These are phyloP conservation scores for Tragelaphus strepsiceros DNA, from an alignment of 2,113 vertebrate genomes.

Conservation along the genomic window DNA sequence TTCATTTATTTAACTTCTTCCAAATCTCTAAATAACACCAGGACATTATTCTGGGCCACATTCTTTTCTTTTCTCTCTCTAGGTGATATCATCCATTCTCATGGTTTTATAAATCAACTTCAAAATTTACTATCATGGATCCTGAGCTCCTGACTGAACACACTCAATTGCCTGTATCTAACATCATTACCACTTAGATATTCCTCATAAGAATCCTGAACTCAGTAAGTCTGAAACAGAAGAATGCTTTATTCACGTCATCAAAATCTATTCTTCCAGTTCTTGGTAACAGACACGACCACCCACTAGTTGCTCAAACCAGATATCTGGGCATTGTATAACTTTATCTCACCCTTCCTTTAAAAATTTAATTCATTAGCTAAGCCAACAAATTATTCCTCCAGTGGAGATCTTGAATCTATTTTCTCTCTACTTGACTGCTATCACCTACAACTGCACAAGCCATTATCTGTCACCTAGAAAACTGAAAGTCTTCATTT, in stretches of 20 bases:
- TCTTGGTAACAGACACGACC: background rate
- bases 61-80: background rate
- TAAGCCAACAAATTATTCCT: background rate
- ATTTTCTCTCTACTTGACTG: slow-evolving; percentile 5
- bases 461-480: background rate
- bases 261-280: background rate
- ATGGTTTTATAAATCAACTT: background rate
- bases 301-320: background rate
- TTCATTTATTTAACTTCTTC: slow-evolving; percentile 1
- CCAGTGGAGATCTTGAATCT: background rate
- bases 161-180: background rate
- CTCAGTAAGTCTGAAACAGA: background rate
- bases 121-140: background rate
- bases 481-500: background rate
- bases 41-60: background rate
- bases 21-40: background rate
- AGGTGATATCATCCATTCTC: background rate
- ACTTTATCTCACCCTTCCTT: background rate
- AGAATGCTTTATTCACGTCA: background rate
- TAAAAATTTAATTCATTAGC: background rate
- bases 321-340: background rate
- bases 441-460: background rate
- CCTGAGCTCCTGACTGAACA: background rate
- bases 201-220: background rate
- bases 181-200: background rate